A percentile compares a stretch with the other conserved stretches of the same genome.
Evolutionary conservation across 2,797 vertebrate species (phyloP).

Genomic region (Hyperoplus lanceolatus): DNA sequence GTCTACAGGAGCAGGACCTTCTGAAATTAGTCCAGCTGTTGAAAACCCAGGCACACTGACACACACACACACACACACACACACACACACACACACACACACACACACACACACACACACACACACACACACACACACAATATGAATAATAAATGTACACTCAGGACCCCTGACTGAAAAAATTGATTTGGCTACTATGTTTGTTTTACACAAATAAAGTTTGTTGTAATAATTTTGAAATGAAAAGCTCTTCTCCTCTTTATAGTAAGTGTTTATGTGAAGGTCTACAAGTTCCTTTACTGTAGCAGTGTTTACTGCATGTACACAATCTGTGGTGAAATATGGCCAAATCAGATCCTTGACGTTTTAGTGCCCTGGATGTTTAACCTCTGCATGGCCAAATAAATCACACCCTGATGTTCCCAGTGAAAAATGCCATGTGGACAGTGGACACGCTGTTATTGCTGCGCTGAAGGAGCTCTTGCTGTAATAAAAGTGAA

Average conservation of each 20-base stretch:
- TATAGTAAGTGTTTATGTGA: neutral
- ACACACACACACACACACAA: neutral
- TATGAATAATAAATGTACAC: neutral
- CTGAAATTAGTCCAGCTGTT: conserved; percentile 73
- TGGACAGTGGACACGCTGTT: conserved; percentile 52
- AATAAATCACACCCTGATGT: conserved; percentile 81
- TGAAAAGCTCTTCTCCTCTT: neutral
- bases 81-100: neutral
- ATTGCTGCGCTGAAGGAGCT: conserved; percentile 42
- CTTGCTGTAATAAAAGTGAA: conserved; percentile 73
- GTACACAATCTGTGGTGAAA: conserved; percentile 66
- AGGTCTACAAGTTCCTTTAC: neutral
- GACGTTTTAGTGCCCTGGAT: conserved; percentile 53
- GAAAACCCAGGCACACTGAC: conserved; percentile 56
- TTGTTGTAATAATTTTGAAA: neutral
- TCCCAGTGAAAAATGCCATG: conserved; percentile 60
- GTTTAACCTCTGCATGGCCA: conserved; percentile 61
- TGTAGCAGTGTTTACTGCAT: conserved; percentile 3
- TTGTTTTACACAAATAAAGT: conserved; percentile 41
- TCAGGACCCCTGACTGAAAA: neutral
- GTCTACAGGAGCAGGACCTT: conserved; percentile 77
- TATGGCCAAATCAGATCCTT: conserved; percentile 78
- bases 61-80: conserved; percentile 2
- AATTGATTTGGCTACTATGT: conserved; percentile 2
- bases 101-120: neutral